Evolutionary conservation across 2,888 invertebrate species (phyloP), one percentile per base, ranked within the genome.

Genomic region (Brenthis ino): DNA sequence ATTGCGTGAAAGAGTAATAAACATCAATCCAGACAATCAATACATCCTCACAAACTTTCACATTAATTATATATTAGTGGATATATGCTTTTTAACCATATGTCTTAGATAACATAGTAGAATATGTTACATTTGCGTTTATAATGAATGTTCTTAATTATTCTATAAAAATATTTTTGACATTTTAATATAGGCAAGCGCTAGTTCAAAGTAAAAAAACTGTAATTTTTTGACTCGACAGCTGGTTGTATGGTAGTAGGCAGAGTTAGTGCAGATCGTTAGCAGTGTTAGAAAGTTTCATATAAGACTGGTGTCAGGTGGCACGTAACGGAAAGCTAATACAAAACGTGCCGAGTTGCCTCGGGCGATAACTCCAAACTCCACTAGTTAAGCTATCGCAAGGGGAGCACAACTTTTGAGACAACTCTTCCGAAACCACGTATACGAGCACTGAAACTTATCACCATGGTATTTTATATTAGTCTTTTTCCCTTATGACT

Each of bases 291-390:
- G 53, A 43, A 65, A 67, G 57, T 69, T 69, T 53, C 47, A 37
- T 51, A 63, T 53, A 47, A 61, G 69, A n/a, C 43, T 33, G 72
- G 67, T 80, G 80, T 81, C 82, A 81, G 81, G 82, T 81, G 80
- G 72, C 76, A 76, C 72, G 78, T 76, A 77, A 74, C 74, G 72
- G 83, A 77, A 80, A 73, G 72, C 68, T 81, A 80, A 83, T 81
- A 81, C 76, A 81, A 80, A 81, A 80, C 80, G 79, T 79, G 81
- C 77, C 76, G 71, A 80, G 77, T 80, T 76, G 76, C 79, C 74
- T 71, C 72, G 72, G 72, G 64, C 51, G 50, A 61, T 53, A 72
- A 73, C 65, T 72, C 69, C 55, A 67, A 64, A 65, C 66, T 69
- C 64, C 50, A 53, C 66, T 65, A 63, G 69, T 71, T 60, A 65